These are phyloP conservation scores for Caerostris darwini DNA, from an alignment of 1,140 invertebrate species.

Conservation along the genomic window DNA sequence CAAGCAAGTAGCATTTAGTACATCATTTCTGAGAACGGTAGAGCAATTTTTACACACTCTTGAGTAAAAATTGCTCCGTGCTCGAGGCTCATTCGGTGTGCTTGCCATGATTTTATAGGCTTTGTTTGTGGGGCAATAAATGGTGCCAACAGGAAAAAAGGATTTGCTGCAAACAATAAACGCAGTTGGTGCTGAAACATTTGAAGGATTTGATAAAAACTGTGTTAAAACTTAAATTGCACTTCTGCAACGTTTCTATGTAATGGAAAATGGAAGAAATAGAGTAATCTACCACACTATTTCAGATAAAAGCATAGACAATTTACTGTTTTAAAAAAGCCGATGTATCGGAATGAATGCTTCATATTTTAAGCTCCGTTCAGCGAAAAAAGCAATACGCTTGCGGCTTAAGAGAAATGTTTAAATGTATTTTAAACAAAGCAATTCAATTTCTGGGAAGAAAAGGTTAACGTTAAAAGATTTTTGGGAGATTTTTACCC, in stretches of 20 bases:
- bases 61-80: slow-evolving; percentile 48
- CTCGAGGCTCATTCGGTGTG: slow-evolving; percentile 10
- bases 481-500: background rate
- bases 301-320: slow-evolving; percentile 36
- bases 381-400: background rate
- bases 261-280: slow-evolving; percentile 36
- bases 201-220: slow-evolving; percentile 33
- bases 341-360: background rate
- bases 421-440: slow-evolving; percentile 6
- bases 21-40: slow-evolving; percentile 20
- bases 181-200: slow-evolving; percentile 16
- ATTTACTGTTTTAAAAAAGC: background rate
- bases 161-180: slow-evolving; percentile 47
- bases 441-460: slow-evolving; percentile 3
- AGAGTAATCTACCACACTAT: background rate
- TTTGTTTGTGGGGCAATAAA: slow-evolving; percentile 43
- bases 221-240: slow-evolving; percentile 25
- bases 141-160: slow-evolving; percentile 33
- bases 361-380: slow-evolving; percentile 14
- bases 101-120: slow-evolving; percentile 44
- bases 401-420: background rate
- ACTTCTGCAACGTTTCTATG: background rate
- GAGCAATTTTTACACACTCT: slow-evolving; percentile 27
- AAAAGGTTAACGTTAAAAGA: background rate
- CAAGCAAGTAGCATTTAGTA: slow-evolving; percentile 48